Evolutionary conservation across 2,113 vertebrate species (phyloP), one percentile per base, ranked within the genome.

Genomic region (Sinosuthora webbiana): DNA sequence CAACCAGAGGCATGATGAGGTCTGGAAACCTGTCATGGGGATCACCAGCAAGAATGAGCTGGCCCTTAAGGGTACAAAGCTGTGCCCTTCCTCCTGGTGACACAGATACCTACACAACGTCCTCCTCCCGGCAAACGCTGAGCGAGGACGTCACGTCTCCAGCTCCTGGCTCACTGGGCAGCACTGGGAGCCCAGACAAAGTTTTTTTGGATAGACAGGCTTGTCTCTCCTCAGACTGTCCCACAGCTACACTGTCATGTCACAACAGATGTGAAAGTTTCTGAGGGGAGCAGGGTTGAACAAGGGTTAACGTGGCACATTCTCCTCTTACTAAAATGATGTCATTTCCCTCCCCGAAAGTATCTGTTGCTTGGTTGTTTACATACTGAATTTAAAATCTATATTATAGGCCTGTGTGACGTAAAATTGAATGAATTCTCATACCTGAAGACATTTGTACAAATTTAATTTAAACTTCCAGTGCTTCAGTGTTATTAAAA

Each of bases 341-440:
- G 91, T 92, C 74, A 95, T 87, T 95, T 93, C 84, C 82, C 87
- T 75, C 27, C 78, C 67, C 0, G 2, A 94, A 96, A 96, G 87
- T 97, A 94, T 95, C 90, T 95, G 76, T 94, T 93, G 85, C 94
- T 95, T 92, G 30, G 55, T 76, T 96, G 95, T 94, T 97, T 95
- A 96, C 85, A 91, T 37, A 70, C 35, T 73, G 33, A 94, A 94
- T 95, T 83, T 90, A 89, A 91, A 91, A 94, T 93, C 65, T 45
- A 7, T 59, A 47, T 74, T 60, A 20, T 28, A 68, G 62, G 75
- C 30, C 28, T 24, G 24, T 13, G 18, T 16, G 71, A 27, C 41
- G 89, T 64, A 42, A 84, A 89, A 90, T 20, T 2, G 52, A 90
- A 88, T 47, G 27, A 65, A 44, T 71, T 63, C 42, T 83, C 30